Evolutionary conservation across 2,888 invertebrate genomes (phyloP).

Genomic region (Neuroscelio doddi): DNA sequence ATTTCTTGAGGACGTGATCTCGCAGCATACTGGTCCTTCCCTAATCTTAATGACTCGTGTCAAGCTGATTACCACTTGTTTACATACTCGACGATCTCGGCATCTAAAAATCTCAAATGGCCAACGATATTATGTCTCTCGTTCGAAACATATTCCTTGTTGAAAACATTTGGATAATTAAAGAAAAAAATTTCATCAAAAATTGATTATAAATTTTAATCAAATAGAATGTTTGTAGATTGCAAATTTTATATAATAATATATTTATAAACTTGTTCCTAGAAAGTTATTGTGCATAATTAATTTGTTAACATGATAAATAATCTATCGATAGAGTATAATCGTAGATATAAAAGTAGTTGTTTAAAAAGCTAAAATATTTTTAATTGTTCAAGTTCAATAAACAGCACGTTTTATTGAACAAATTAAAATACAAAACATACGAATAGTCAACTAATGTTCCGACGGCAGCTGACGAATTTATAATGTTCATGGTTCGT

Average conservation of each 20-base stretch:
- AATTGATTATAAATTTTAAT: too few relatives aligned
- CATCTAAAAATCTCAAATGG: conserved; percentile 33
- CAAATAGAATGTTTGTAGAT: too few relatives aligned
- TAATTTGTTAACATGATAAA: too few relatives aligned
- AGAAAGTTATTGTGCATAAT: too few relatives aligned
- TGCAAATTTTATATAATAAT: too few relatives aligned
- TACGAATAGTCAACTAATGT: conserved; percentile 9
- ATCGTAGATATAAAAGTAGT: too few relatives aligned
- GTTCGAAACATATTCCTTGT: neutral
- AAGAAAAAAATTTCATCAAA: too few relatives aligned
- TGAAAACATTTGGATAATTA: neutral
- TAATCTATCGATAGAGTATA: too few relatives aligned
- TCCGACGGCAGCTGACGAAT: conserved; percentile 26
- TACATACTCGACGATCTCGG: conserved; percentile 53
- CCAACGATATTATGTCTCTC: conserved; percentile 15
- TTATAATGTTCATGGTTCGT: conserved; percentile 22
- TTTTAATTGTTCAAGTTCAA: neutral
- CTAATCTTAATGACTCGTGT: conserved; percentile 67
- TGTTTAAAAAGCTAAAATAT: neutral
- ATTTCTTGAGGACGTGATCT: conserved; percentile 41
- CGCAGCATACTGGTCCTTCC: conserved; percentile 47
- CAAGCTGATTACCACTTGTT: conserved; percentile 64
- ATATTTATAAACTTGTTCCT: too few relatives aligned
- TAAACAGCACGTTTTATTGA: neutral
- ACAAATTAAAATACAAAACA: conserved; percentile 1